These are phyloP conservation scores for Enchytraeus crypticus DNA, from an alignment of 2,888 invertebrate species.

Conservation along the genomic window DNA sequence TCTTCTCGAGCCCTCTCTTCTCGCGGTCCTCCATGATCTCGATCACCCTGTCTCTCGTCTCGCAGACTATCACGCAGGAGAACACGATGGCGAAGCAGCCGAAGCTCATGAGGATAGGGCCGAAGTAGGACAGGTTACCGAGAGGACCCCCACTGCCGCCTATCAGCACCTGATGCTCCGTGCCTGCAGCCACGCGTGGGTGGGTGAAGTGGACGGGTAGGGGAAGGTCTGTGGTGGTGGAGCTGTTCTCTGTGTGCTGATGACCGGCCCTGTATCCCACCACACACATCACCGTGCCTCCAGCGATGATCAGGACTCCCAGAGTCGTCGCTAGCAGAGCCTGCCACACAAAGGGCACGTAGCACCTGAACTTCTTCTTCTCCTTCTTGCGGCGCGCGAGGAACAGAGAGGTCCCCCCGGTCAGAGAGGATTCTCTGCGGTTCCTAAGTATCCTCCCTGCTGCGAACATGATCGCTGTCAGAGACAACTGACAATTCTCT, in stretches of 20 bases:
- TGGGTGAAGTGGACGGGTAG: not conserved
- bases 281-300: conserved; percentile 21
- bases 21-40: conserved; percentile 64
- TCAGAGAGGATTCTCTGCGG: not conserved
- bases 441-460: conserved; percentile 14
- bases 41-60: conserved; percentile 83
- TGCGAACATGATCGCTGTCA: conserved; percentile 5
- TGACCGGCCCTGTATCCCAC: conserved; percentile 20
- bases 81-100: conserved; percentile 95
- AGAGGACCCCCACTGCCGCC: not conserved
- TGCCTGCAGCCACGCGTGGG: not conserved
- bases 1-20: conserved; percentile 1
- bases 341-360: conserved; percentile 24
- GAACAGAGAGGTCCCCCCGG: not conserved
- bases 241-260: not conserved
- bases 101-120: conserved; percentile 93
- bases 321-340: conserved; percentile 12
- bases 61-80: conserved; percentile 97
- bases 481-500: too few species aligned
- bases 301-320: conserved; percentile 17
- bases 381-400: conserved; percentile 8
- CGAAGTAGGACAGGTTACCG: conserved; percentile 73
- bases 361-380: conserved; percentile 15
- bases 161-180: not conserved
- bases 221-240: not conserved